Evolutionary conservation across 2,888 invertebrate species (phyloP), one percentile per base, ranked within the genome.

Genomic region (Euplexia lucipara): DNA sequence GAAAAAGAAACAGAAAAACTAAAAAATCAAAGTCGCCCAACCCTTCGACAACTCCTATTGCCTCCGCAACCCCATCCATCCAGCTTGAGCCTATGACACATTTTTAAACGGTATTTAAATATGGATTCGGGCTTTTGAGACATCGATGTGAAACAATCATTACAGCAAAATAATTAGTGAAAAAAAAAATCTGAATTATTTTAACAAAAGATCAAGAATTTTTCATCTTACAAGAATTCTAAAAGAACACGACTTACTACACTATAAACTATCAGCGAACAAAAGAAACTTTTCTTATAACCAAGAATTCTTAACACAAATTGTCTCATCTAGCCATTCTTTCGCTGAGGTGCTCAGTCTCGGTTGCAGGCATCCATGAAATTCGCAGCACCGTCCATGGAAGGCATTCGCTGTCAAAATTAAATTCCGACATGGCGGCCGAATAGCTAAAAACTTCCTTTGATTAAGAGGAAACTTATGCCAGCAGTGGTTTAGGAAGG

Each of bases 331-430:
- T 41, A 73, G 76, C 12, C 37, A 37, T 54, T 70, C 53, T 42
- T 48, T 35, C 10, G 10, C 32, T 45, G 72, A 69, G 42, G 14
- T 12, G 8, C 56, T 71, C 34, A 20, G 51, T 68, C 57, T 68
- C 63, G 45, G 59, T 26, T 67, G 77, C 82, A 82, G 82, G 78
- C 84, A 84, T 85, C 82, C 80, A 78, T 81, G 83, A 83, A 83
- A 86, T 85, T 81, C 74, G 53, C 78, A 79, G 80, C 77, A 61
- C 72, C 69, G 66, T 63, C 68, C 71, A 63, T 52, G 44, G 45
- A 26, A 47, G 62, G 68, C 64, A 83, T 79, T 70, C 71, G 39
- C 67, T 75, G 76, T 75, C 83, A 69, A 79, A 80, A 78, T 81
- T 82, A 75, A 78, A 79, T 76, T 79, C 76, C 74, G 26, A 22